A percentile compares a stretch with the other conserved stretches of the same genome.
Conservation (phyloP, 2,113 vertebrate species). For the Centropus bengalensis region DNA sequence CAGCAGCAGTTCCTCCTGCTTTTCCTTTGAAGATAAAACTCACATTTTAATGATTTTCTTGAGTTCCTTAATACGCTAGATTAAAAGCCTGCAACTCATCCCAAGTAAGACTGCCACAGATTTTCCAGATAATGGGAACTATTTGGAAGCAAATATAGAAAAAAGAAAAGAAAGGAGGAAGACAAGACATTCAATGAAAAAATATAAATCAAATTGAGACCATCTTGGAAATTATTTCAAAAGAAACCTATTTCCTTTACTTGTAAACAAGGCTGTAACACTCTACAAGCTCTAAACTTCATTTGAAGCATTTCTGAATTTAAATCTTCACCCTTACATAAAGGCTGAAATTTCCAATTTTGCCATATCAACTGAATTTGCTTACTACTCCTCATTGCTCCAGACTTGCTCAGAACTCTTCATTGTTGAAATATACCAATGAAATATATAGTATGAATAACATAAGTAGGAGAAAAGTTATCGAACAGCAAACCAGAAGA, state of each 20-base stretch:
- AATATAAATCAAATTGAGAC: not conserved
- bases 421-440: not conserved
- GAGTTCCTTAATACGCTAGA: not conserved
- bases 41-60: not conserved
- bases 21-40: slow-evolving; percentile 79
- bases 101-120: not conserved
- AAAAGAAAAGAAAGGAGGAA: not conserved
- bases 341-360: not conserved
- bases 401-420: not conserved
- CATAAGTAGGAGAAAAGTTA: not conserved
- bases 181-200: not conserved
- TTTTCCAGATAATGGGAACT: not conserved
- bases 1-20: slow-evolving; percentile 85
- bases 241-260: not conserved
- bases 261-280: not conserved
- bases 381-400: not conserved
- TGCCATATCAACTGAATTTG: not conserved
- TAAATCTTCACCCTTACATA: not conserved
- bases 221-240: not conserved
- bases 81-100: not conserved
- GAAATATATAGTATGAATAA: not conserved
- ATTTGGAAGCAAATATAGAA: not conserved
- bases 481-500: not conserved
- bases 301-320: not conserved
- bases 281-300: not conserved